Percentiles rank a stretch among this genome's conserved stretches.
phyloP scores from a whole-genome alignment of 2,113 vertebrate species.

The Ceuthmochares aereus region DNA sequence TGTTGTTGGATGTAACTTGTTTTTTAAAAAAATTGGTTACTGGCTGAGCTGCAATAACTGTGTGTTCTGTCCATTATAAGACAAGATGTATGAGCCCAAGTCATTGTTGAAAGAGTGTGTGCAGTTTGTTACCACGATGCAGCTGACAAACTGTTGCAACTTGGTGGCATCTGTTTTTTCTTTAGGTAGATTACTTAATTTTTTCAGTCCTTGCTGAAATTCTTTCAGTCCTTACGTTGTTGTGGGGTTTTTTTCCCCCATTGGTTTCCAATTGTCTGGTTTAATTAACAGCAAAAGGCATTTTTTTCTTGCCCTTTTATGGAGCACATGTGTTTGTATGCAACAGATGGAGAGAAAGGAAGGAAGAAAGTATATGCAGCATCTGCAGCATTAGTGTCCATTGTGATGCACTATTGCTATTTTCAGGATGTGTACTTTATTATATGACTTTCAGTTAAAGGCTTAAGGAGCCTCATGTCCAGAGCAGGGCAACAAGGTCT shows the following conservation, averaged over 20 bases:
- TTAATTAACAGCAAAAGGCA: not conserved
- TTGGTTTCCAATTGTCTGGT: not conserved
- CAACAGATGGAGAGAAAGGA: not conserved
- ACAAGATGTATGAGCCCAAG: not conserved
- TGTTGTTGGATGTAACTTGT: not conserved
- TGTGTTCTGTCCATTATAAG: not conserved
- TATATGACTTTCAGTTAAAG: not conserved
- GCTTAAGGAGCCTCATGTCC: not conserved
- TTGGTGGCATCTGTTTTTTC: not conserved
- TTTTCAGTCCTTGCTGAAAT: not conserved
- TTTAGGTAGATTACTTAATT: not conserved
- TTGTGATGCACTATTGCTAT: not conserved
- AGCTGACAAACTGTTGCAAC: not conserved
- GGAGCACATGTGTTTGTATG: fast-evolving
- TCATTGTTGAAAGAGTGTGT: not conserved
- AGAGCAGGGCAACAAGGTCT: too few relatives aligned
- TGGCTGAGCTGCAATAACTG: not conserved
- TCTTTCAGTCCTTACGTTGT: too few relatives aligned
- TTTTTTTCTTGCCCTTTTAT: not conserved
- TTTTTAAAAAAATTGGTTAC: not conserved
- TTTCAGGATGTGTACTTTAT: not conserved
- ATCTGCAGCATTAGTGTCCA: not conserved
- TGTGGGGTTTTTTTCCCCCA: fast-evolving
- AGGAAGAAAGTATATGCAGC: not conserved
- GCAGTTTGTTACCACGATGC: fast-evolving